Base-by-base conservation (phyloP, 2,113 vertebrate species). In the Falcunculus frontatus region DNA sequence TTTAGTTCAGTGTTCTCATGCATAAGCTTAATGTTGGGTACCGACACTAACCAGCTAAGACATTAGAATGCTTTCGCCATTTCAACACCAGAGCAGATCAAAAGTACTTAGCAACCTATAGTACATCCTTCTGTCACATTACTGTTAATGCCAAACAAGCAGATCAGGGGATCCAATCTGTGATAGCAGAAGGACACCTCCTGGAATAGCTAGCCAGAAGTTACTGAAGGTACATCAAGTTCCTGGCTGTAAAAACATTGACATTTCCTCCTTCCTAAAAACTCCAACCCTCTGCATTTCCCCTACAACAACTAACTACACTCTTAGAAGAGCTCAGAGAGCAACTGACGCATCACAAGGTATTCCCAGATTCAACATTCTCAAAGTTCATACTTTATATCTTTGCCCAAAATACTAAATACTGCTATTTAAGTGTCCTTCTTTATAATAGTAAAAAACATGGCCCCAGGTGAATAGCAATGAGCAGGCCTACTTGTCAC, bases 181-280 rank as follows among this genome's bases (percentile, higher is more conserved):
- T 83, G 78, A 17, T 0, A 87, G n/a, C 6, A 59, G 52, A n/a
- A 95, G 49, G 50, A 88, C 83, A 93, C 35, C 52, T 92, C 73
- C 93, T 87, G 80, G 70, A 95, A 94, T 8, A 96, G 77, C 88
- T 70, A 76, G 42, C 37, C 75, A 81, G 50, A 91, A 95, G 60
- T 64, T 87, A n/a, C 1, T 88, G 89, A 92, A 91, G 39, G 78
- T 35, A 84, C 69, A 84, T 52, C 20, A 74, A 93, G 65, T 79
- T 87, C 33, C 37, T 42, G 10, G 20, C 29, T 79, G 12, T 62
- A 89, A 75, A 93, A 92, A 49, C 19, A 85, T 39, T 46, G 5
- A 60, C 7, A 7, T 37, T 64, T 85, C 35, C 44, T 89, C 63
- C n/a, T 70, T 76, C 62, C 29, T 80, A 50, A 32, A 59, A 75